Conservation (phyloP, 2,888 invertebrate genomes). For the Gisinianus flammeolus region DNA sequence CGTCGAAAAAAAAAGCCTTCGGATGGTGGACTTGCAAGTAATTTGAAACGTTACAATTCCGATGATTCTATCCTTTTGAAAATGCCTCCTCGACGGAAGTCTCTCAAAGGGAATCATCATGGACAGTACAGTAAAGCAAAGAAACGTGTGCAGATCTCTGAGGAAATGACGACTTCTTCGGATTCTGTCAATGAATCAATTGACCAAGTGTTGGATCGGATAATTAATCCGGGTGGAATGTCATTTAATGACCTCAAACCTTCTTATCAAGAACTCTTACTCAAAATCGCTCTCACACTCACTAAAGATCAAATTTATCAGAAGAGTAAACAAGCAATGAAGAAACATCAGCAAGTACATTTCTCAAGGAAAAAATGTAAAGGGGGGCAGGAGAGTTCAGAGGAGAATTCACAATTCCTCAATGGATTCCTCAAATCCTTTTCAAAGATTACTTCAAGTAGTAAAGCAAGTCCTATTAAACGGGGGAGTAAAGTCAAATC, state of each 20-base stretch:
- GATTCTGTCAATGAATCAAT: conserved; percentile 51
- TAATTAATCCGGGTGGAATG: conserved; percentile 91
- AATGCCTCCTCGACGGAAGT: conserved; percentile 51
- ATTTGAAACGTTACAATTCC: conserved; percentile 60
- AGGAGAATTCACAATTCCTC: conserved; percentile 57
- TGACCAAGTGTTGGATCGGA: conserved; percentile 70
- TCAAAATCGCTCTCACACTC: conserved; percentile 84
- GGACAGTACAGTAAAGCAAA: conserved; percentile 45
- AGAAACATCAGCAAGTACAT: conserved; percentile 69
- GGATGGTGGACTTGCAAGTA: conserved; percentile 62
- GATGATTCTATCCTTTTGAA: conserved; percentile 57
- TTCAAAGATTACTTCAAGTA: conserved; percentile 50
- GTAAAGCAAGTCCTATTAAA: background rate
- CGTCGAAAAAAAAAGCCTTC: conserved; percentile 72
- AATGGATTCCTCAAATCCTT: conserved; percentile 57
- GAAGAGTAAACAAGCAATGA: conserved; percentile 87
- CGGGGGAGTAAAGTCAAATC: conserved; percentile 2
- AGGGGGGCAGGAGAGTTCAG: conserved; percentile 41
- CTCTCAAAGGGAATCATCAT: conserved; percentile 44
- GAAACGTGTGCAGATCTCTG: conserved; percentile 58
- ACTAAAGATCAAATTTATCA: conserved; percentile 92
- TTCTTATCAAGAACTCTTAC: conserved; percentile 85
- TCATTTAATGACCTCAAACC: conserved; percentile 91
- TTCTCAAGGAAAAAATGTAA: conserved; percentile 43
- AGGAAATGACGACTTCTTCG: conserved; percentile 50